Evolutionary conservation across 2,888 invertebrate genomes (phyloP).

Genomic region (Ennomos erosarius): DNA sequence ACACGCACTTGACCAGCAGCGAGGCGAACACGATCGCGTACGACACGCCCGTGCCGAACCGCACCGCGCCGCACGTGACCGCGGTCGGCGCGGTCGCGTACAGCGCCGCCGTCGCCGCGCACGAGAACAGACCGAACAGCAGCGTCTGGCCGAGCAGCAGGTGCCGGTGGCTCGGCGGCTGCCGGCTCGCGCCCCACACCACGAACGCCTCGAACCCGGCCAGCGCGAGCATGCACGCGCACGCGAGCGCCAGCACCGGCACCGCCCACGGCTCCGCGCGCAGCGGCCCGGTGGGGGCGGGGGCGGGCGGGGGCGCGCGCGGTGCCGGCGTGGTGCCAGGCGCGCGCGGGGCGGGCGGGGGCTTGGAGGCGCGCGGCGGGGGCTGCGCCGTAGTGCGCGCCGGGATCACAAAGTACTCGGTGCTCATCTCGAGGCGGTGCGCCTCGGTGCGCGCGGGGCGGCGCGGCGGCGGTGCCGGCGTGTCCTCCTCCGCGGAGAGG

Average conservation of each 20-base stretch:
- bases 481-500: slow-evolving; percentile 55
- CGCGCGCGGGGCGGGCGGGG: slow-evolving; percentile 54
- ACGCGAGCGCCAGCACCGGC: slow-evolving; percentile 93
- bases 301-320: slow-evolving; percentile 51
- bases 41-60: slow-evolving; percentile 92
- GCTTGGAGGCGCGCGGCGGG: slow-evolving; percentile 58
- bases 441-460: slow-evolving; percentile 75
- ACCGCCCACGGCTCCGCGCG: slow-evolving; percentile 95
- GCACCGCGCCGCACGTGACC: slow-evolving; percentile 92
- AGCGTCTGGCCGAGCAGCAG: slow-evolving; percentile 95
- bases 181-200: slow-evolving; percentile 91
- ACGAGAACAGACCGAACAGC: slow-evolving; percentile 92
- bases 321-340: slow-evolving; percentile 55
- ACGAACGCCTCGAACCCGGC: slow-evolving; percentile 96
- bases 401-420: slow-evolving; percentile 93
- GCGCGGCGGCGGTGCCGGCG: slow-evolving; percentile 58
- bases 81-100: slow-evolving; percentile 91
- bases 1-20: slow-evolving; percentile 96
- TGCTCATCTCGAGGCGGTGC: slow-evolving; percentile 91
- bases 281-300: slow-evolving; percentile 69
- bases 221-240: slow-evolving; percentile 93
- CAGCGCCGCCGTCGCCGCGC: slow-evolving; percentile 92
- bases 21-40: slow-evolving; percentile 96
- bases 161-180: slow-evolving; percentile 93
- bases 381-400: slow-evolving; percentile 70